A percentile compares a stretch with the other conserved stretches of the same genome.
phyloP scores from a whole-genome alignment of 2,113 vertebrate species.

The Thryonomys swinderianus region DNA sequence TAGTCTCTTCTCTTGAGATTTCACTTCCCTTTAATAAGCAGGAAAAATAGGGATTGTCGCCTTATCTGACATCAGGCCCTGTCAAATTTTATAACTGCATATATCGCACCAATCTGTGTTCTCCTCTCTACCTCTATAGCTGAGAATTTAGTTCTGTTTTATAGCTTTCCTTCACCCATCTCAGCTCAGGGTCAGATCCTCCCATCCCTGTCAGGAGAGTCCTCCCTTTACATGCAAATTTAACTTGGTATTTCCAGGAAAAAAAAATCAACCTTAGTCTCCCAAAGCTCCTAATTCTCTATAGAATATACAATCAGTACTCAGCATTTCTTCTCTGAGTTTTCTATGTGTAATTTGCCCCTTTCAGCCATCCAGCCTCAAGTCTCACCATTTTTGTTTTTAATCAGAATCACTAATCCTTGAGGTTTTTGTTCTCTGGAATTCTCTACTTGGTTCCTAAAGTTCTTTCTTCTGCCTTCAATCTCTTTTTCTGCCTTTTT shows the following conservation, averaged over 20 bases:
- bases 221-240: not conserved
- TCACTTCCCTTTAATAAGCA: not conserved
- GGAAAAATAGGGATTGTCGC: not conserved
- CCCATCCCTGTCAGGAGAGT: too few species aligned
- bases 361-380: not conserved
- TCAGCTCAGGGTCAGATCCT: not conserved
- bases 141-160: not conserved
- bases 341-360: not conserved
- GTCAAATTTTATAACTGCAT: not conserved
- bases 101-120: not conserved
- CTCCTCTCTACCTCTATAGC: not conserved
- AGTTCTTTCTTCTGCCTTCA: not conserved
- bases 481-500: not conserved
- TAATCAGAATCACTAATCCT: not conserved
- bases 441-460: accelerated
- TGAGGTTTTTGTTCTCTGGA: not conserved
- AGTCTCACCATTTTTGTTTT: not conserved
- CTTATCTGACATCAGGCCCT: not conserved
- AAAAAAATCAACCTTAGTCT: not conserved
- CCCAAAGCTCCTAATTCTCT: not conserved
- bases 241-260: not conserved
- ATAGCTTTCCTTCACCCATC: not conserved
- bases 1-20: not conserved
- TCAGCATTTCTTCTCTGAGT: not conserved
- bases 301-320: not conserved